Evolutionary conservation across 2,888 invertebrate genomes (phyloP), one percentile per base, ranked within the genome.

Genomic region (Epinotia bilunana): DNA sequence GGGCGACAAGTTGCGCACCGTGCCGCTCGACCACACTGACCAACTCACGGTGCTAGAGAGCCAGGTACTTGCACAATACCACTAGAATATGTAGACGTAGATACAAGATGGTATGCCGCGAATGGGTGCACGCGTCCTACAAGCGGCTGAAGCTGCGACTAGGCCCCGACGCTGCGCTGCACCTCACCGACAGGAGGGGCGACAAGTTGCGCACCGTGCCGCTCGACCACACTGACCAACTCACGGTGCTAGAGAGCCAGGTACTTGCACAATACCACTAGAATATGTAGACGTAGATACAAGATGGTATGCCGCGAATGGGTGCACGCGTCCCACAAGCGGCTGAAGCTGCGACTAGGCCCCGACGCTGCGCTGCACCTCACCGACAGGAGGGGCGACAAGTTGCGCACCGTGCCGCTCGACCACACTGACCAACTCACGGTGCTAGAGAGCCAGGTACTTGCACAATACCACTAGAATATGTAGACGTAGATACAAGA

Each of bases 281-380:
- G 39, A 1, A 39, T 39, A 39, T 9, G 9, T 7, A 33, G 6
- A 6, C 39, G 9, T n/a, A n/a, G n/a, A n/a, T n/a, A 98, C 85
- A 98, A 98, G 86, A 98, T 98, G 98, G 95, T 98, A 63, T 98
- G 98, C 60, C 96, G 98, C 46, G 98, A 99, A 88, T 99, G 99
- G 99, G 94, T 99, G 20, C 98, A 98, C 85, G 98, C 98, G 1
- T 98, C 98, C 81, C 96, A 98, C 88, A 98, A 98, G 82, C 95
- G 99, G 0, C 89, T 98, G 0, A 98, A 98, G 82, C 95, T 98
- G 0, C 97, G 98, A 79, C 97, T 99, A 81, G 98, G 98, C 0
- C 98, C 98, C 0, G 98, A 98, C 86, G 95, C 97, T 0, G 97
- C 97, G 0, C 95, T 98, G 18, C 97, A 98, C 82, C 97, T 98